Evolutionary conservation across 2,888 invertebrate species (phyloP).

Genomic region (Norana najaformis): DNA sequence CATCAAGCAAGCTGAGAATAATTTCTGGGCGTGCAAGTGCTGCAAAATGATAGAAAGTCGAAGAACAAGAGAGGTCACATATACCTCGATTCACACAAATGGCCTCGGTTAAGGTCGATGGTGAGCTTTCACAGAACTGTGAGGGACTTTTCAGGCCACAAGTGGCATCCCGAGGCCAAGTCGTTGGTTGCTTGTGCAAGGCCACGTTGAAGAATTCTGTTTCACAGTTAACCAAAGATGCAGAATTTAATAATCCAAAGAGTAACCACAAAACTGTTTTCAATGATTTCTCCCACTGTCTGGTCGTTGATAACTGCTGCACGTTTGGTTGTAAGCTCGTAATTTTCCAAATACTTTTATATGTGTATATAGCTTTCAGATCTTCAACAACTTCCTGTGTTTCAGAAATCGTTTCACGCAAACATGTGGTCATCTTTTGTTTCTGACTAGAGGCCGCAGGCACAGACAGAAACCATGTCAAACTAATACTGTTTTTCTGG

Average conservation of each 20-base stretch:
- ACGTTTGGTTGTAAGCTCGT: not conserved
- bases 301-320: not conserved
- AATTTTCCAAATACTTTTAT: not conserved
- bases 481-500: not conserved
- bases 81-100: not conserved
- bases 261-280: not conserved
- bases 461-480: not conserved
- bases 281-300: not conserved
- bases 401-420: not conserved
- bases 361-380: too few species aligned
- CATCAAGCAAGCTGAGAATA: not conserved
- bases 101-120: not conserved
- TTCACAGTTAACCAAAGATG: not conserved
- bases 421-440: not conserved
- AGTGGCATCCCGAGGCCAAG: conserved; percentile 22
- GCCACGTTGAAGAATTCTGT: conserved; percentile 30
- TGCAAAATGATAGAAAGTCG: not conserved
- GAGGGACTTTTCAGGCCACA: conserved; percentile 24
- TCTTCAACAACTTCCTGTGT: not conserved
- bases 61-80: not conserved
- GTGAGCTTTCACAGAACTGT: not conserved
- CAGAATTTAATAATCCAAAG: not conserved
- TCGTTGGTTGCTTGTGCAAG: conserved; percentile 22
- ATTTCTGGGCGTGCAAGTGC: not conserved
- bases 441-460: not conserved